A percentile compares a stretch with the other conserved stretches of the same genome.
phyloP scores from a whole-genome alignment of 1,140 invertebrate genomes.

The Zaprionus taronus region DNA sequence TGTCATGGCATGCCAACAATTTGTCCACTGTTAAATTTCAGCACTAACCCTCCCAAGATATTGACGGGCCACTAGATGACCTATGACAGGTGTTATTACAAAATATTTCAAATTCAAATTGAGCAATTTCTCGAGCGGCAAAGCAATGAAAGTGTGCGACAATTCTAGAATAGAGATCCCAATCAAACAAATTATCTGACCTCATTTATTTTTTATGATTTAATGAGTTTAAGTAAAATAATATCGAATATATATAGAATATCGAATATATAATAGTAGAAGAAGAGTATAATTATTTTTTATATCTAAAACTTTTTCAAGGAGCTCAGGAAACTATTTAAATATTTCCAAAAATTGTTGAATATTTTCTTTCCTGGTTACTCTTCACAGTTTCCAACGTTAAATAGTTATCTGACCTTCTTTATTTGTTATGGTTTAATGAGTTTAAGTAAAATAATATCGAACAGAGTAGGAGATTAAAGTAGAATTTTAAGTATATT shows the following conservation, averaged over 20 bases:
- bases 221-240: neutral
- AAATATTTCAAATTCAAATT: conserved; percentile 4
- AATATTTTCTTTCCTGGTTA: neutral
- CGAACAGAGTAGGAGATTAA: no score
- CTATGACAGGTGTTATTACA: conserved; percentile 13
- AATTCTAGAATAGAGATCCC: no score
- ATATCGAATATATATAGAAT: no score
- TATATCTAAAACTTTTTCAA: no score
- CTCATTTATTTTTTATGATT: neutral
- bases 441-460: neutral
- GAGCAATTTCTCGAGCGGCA: neutral
- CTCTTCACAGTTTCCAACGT: neutral
- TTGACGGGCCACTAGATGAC: neutral
- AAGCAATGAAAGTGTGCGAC: no score
- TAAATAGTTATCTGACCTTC: neutral
- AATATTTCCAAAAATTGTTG: no score
- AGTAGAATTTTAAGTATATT: no score
- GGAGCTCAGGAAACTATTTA: no score
- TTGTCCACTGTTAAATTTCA: conserved; percentile 24
- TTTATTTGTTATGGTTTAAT: neutral
- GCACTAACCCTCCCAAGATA: neutral
- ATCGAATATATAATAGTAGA: no score
- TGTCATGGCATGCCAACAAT: conserved; percentile 36
- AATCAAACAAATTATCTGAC: neutral
- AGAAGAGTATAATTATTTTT: no score